Evolutionary conservation across 2,888 invertebrate genomes (phyloP), one percentile per base, ranked within the genome.

Genomic region (Caenorhabditis plicata): DNA sequence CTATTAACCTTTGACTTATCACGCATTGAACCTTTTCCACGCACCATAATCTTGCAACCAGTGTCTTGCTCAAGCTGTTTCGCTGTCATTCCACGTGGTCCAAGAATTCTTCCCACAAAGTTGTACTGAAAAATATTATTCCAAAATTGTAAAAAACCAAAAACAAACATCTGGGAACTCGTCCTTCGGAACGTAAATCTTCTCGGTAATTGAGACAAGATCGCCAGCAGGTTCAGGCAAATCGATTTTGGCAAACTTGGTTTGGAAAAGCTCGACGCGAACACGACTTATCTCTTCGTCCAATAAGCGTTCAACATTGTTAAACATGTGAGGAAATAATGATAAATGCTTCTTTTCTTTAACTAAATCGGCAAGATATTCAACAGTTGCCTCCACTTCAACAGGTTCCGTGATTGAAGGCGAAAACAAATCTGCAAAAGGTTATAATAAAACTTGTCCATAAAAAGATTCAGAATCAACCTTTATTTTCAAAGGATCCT

Each of bases 11-110:
- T 70, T 11, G 58, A 57, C 43, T 65, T 67, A 40, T 72, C 72
- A 17, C 70, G 56, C 70, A 72, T 70, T 9, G 70, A 70, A 17
- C 72, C 72, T 85, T 93, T 93, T 83, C 98, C 96, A 86, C 98
- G 88, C 81, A 98, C 95, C 98, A 98, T 98, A 82, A 98, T 96
- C 88, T 98, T 98, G 86, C 98, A 99, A 78, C 96, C 96, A 80
- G 96, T 98, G 87, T 96, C 96, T 85, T 95, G 93, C 85, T 98
- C 98, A 83, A 98, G 86, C 86, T 98, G 96, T 86, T 98, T 98
- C 49, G 98, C 96, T 73, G 98, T 99, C 96, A 98, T 98, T 76
- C 98, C 98, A 80, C 98, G 88, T 73, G 96, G 96, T 47, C 98
- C 98, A 82, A 98, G 87, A 86, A 98, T 96, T 86, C 96, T 88